Conservation (phyloP, 53 echinoderm and acorn worm genomes). For the Astropecten irregularis region DNA sequence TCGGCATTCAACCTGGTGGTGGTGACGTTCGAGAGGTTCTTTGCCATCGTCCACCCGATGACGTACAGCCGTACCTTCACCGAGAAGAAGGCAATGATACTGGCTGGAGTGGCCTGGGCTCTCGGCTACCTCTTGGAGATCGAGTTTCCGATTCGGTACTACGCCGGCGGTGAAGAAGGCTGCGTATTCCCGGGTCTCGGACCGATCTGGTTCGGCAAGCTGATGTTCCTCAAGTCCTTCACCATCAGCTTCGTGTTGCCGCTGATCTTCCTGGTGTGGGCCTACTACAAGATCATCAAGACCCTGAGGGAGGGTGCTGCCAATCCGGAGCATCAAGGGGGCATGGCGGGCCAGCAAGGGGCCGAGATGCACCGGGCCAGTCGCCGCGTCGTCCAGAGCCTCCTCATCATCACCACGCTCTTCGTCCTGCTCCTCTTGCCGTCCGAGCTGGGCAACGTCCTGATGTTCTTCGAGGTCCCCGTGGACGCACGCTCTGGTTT, state of each 20-base stretch:
- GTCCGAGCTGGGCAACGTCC: constrained; percentile 48
- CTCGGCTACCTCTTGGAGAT: constrained; percentile 25
- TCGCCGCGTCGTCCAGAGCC: constrained; percentile 45
- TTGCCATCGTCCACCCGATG: constrained; percentile 40
- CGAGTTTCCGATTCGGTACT: constrained; percentile 27
- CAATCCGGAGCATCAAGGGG: background rate
- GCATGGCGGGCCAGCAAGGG: background rate
- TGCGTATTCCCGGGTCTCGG: constrained; percentile 27
- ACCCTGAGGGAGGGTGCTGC: background rate
- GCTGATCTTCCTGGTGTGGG: constrained; percentile 42
- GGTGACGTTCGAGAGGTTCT: constrained; percentile 38
- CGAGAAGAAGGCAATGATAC: constrained; percentile 1
- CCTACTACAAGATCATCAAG: constrained; percentile 49
- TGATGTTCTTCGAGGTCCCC: constrained; percentile 5
- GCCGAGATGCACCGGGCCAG: constrained; percentile 7
- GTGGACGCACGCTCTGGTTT: constrained; percentile 13
- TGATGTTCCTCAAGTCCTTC: constrained; percentile 44
- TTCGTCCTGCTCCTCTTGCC: constrained; percentile 27
- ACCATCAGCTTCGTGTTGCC: constrained; percentile 25
- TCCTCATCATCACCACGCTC: constrained; percentile 24
- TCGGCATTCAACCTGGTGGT: constrained; percentile 51
- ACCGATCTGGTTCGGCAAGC: constrained; percentile 35
- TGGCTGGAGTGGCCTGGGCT: constrained; percentile 12
- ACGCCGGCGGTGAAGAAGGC: background rate
- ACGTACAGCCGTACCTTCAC: constrained; percentile 24